Conservation (phyloP, 2,888 invertebrate genomes). For the Chironomus tentans region DNA sequence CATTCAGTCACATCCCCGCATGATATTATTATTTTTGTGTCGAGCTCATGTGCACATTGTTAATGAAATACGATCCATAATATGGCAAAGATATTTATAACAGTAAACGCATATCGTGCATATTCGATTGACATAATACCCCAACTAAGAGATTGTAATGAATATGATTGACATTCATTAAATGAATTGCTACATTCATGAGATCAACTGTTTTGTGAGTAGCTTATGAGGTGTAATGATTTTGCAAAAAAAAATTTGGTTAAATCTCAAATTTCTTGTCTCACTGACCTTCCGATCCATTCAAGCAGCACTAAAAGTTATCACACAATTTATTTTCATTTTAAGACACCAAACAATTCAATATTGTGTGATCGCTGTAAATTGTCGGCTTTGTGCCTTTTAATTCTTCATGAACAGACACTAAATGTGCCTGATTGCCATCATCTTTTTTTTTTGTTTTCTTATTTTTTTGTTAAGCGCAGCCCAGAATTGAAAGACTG, state of each 20-base stretch:
- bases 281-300: too few species aligned
- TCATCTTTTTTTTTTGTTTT: background rate
- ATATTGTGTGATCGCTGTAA: background rate
- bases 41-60: too few species aligned
- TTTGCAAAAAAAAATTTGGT: background rate
- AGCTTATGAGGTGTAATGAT: background rate
- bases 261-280: too few species aligned
- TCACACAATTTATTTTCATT: background rate
- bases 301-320: too few species aligned
- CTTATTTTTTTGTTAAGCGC: background rate
- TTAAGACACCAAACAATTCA: background rate
- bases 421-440: conserved; percentile 1
- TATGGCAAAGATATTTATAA: background rate
- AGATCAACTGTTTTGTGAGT: background rate
- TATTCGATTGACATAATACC: background rate
- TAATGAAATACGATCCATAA: background rate
- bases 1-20: background rate
- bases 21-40: background rate
- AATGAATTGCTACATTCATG: background rate
- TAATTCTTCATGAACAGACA: background rate
- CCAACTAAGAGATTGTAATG: background rate
- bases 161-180: conserved; percentile 23
- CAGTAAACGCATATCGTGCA: conserved; percentile 1
- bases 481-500: background rate
- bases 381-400: conserved; percentile 7